These are phyloP conservation scores for Hirundo rustica DNA, from an alignment of 2,797 vertebrate genomes.

Conservation along the genomic window DNA sequence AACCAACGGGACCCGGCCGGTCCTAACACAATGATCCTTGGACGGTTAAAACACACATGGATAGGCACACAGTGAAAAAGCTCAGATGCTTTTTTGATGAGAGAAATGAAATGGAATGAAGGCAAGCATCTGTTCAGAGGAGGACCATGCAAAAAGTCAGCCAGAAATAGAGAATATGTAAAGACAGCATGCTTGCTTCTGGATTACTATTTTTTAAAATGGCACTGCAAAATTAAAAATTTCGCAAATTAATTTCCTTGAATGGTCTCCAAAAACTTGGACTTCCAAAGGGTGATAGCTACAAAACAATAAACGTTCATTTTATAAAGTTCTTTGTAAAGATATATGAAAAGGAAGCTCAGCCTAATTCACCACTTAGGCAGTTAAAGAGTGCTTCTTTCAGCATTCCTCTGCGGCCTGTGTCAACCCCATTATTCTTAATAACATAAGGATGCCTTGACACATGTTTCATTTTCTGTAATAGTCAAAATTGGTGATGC, in stretches of 20 bases:
- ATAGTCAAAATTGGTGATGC: background rate
- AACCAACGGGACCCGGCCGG: background rate
- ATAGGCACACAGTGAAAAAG: background rate
- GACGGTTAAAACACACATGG: background rate
- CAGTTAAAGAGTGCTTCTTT: background rate
- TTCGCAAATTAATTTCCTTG: background rate
- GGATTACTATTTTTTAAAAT: background rate
- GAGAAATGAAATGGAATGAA: background rate
- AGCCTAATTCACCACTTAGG: background rate
- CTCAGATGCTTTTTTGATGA: background rate
- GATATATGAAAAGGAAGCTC: background rate
- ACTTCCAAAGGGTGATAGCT: background rate
- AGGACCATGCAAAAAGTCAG: background rate
- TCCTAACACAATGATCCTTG: background rate
- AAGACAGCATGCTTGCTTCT: background rate
- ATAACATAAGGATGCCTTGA: conserved; percentile 2
- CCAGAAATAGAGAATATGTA: background rate
- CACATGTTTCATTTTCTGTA: conserved; percentile 40
- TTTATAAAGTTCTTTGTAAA: background rate
- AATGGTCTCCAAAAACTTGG: background rate
- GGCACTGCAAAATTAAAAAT: background rate
- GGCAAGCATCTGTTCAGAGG: background rate
- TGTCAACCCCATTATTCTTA: conserved; percentile 25
- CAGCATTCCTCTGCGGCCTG: background rate
- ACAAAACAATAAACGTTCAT: background rate